Percentiles rank a stretch among this genome's conserved stretches.
Conservation (phyloP, 2,113 vertebrate species). For the Pomatorhinus ruficollis region DNA sequence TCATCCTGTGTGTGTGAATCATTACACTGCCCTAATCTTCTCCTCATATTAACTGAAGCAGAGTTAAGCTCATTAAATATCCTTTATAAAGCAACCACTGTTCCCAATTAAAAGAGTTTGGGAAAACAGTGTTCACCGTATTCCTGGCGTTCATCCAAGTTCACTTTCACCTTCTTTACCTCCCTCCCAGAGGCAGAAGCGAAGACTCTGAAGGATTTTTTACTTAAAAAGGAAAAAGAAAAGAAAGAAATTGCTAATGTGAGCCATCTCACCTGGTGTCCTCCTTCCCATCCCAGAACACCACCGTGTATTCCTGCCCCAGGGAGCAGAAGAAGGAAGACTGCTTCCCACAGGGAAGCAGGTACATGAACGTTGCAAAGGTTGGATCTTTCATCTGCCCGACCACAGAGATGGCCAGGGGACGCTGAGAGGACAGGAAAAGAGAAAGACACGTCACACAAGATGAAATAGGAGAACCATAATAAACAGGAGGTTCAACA, state of each 20-base stretch:
- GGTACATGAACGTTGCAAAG: conserved; percentile 88
- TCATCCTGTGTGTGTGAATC: conserved; percentile 59
- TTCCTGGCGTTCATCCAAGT: conserved; percentile 2
- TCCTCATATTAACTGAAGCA: conserved; percentile 61
- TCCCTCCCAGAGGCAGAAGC: background rate
- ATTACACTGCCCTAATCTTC: conserved; percentile 62
- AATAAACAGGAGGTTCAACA: background rate
- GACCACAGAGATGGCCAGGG: conserved; percentile 82
- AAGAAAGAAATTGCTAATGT: background rate
- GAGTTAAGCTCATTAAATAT: conserved; percentile 68
- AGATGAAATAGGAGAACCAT: background rate
- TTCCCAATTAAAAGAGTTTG: conserved; percentile 64
- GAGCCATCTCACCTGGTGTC: conserved; percentile 78
- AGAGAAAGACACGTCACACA: background rate
- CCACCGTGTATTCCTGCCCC: conserved; percentile 84
- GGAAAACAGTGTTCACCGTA: conserved; percentile 37
- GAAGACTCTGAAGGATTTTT: background rate
- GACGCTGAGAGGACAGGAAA: conserved; percentile 78
- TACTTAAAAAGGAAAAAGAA: background rate
- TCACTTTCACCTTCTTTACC: conserved; percentile 47
- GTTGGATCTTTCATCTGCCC: conserved; percentile 92
- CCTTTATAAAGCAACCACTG: conserved; percentile 59
- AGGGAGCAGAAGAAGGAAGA: conserved; percentile 88
- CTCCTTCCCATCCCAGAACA: conserved; percentile 91
- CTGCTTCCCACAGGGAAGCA: conserved; percentile 84